These are phyloP conservation scores for Eristalis pertinax DNA, from an alignment of 2,888 invertebrate genomes.

Conservation along the genomic window DNA sequence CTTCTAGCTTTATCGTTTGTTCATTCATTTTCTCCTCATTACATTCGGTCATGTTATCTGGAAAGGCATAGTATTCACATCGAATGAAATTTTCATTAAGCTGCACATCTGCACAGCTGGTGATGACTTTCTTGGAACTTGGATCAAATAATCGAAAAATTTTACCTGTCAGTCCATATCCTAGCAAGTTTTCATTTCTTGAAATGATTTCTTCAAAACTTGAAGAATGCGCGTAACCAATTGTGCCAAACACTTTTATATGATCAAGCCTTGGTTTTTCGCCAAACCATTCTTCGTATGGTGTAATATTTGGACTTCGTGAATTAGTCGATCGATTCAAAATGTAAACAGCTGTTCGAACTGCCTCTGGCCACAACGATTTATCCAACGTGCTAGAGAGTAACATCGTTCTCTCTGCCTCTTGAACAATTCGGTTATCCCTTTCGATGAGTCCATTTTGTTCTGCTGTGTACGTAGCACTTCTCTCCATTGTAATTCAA, in stretches of 20 bases:
- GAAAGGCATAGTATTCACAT: constrained; percentile 15
- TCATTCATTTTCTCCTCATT: constrained; percentile 1
- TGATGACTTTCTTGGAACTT: background rate
- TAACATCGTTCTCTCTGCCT: constrained; percentile 60
- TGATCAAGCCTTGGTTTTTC: constrained; percentile 16
- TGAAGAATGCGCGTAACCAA: constrained; percentile 10
- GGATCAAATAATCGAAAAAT: too few relatives aligned
- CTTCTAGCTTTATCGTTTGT: background rate
- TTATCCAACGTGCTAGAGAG: too few relatives aligned
- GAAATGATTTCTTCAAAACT: background rate
- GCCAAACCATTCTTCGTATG: constrained; percentile 13
- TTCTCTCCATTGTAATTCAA: constrained; percentile 1
- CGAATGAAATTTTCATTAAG: constrained; percentile 13
- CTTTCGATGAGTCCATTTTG: constrained; percentile 74
- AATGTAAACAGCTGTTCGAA: too few relatives aligned
- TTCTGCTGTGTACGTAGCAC: constrained; percentile 68
- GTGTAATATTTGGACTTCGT: constrained; percentile 6
- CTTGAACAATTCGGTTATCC: constrained; percentile 66
- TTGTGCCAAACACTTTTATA: constrained; percentile 13
- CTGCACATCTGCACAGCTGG: too few relatives aligned
- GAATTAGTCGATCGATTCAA: constrained; percentile 66
- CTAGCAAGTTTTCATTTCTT: constrained; percentile 6
- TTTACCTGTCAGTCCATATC: constrained; percentile 18
- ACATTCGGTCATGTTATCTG: background rate
- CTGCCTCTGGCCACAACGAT: too few relatives aligned